These are phyloP conservation scores for Phalloptychus januarius DNA, from an alignment of 2,797 vertebrate genomes.

Conservation along the genomic window DNA sequence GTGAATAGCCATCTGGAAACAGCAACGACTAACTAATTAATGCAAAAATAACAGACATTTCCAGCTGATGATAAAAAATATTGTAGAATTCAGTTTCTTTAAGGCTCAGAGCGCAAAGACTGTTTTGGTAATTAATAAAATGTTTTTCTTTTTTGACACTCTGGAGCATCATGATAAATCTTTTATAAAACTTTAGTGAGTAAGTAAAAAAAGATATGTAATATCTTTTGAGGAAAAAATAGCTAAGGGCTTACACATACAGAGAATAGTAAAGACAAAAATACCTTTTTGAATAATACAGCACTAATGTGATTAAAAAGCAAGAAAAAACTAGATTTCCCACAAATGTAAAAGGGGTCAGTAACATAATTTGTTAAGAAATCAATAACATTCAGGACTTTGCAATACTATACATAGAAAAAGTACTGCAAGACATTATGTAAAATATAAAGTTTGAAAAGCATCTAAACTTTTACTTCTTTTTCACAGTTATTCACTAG, in stretches of 20 bases:
- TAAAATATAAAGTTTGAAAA: neutral
- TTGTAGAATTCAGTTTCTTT: neutral
- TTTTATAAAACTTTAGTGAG: neutral
- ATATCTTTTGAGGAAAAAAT: too few species aligned
- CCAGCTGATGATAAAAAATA: slow-evolving; percentile 11
- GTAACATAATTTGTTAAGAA: neutral
- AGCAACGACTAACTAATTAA: slow-evolving; percentile 51
- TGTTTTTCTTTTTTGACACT: neutral
- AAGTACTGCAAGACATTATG: too few species aligned
- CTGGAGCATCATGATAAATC: neutral
- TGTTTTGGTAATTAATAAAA: neutral
- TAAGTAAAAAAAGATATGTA: too few species aligned
- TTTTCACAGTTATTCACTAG: neutral
- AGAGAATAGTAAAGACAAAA: too few species aligned
- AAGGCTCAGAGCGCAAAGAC: neutral
- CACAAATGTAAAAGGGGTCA: neutral
- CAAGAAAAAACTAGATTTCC: neutral
- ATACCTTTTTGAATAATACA: neutral
- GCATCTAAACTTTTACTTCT: neutral
- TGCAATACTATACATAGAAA: neutral
- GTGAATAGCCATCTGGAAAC: slow-evolving; percentile 42
- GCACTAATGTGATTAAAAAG: neutral
- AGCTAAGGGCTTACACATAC: too few species aligned
- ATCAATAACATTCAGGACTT: neutral
- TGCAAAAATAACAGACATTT: slow-evolving; percentile 18